phyloP scores from a whole-genome alignment of 2,888 invertebrate species.

The Thecophora atra region DNA sequence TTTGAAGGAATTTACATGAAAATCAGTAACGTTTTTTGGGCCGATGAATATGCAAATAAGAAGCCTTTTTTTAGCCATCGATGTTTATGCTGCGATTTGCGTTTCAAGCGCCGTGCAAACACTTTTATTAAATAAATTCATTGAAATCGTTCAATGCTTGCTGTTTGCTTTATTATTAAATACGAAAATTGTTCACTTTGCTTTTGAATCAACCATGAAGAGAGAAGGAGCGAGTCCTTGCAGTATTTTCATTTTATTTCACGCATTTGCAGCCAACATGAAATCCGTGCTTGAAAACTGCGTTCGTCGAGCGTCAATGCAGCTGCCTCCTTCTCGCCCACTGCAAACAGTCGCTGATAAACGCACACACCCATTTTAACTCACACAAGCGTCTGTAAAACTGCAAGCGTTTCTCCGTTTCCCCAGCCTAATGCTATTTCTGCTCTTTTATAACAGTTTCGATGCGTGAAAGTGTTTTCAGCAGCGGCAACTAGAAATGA shows the following conservation, averaged over 20 bases:
- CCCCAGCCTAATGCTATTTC: background rate
- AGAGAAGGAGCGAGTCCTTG: too few relatives aligned
- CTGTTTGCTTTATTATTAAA: too few relatives aligned
- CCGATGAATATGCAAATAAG: too few relatives aligned
- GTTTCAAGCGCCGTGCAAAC: background rate
- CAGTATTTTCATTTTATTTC: slow-evolving; percentile 14
- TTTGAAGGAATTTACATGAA: slow-evolving; percentile 24
- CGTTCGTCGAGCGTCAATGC: background rate
- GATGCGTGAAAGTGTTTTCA: too few relatives aligned
- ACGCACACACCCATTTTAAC: background rate
- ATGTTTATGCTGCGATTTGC: slow-evolving; percentile 13
- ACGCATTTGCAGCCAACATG: slow-evolving; percentile 31
- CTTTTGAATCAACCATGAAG: too few relatives aligned
- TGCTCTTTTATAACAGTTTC: slow-evolving; percentile 7
- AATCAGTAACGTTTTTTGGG: slow-evolving; percentile 1
- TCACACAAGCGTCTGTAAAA: slow-evolving; percentile 5
- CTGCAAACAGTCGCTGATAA: background rate
- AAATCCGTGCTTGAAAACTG: slow-evolving; percentile 32
- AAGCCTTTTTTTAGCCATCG: background rate
- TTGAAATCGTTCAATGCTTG: too few relatives aligned
- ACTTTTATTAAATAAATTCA: too few relatives aligned
- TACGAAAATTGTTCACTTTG: too few relatives aligned
- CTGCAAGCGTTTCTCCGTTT: slow-evolving; percentile 23
- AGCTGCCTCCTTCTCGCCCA: background rate
- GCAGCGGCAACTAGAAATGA: too few relatives aligned